Evolutionary conservation across 2,113 vertebrate species (phyloP), one percentile per base, ranked within the genome.

Genomic region (Leptosomus discolor): DNA sequence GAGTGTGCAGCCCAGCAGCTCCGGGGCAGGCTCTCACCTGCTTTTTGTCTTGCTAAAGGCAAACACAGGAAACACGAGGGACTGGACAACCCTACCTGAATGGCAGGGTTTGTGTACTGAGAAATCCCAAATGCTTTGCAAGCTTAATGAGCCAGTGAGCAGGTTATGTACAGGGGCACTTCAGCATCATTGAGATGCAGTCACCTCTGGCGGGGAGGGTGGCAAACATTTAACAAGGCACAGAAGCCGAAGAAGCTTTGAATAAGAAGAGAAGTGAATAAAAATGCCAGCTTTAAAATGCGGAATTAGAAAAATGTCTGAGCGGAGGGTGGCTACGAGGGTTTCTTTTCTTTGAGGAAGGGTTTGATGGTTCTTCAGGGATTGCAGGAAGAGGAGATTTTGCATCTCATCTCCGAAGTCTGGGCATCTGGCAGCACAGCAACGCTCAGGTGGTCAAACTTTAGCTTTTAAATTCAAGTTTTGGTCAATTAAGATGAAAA

Each of bases 181-280:
- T 61, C 51, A 75, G 92, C 80, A 86, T 68, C 97, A 61, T 41
- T 84, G 73, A 92, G 92, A 95, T 94, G 95, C 94, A 91, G 94
- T 58, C 94, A 85, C 83, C 88, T 91, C 95, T 71, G 8, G 34
- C 13, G 21, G 5, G 13, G 8, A 78, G n/a, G 53, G 68, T 5
- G 37, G 64, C 79, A 95, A 89, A 87, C 84, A 7, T 48, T 84
- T 71, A 77, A 70, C 41, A 7, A 89, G 79, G 88, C 71, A 17
- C 24, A 5, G 67, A 11, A 93, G 51, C 71, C 22, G 79, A 41
- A 20, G 18, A 87, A 75, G 95, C 56, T 64, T 13, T 7, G 83
- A 71, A 82, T 74, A 69, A 71, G 46, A 71, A 43, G 36, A 7
- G 51, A 51, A 51, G 58, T 51, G 75, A 85, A 92, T 48, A 56